Base-by-base conservation (phyloP, 2,888 invertebrate genomes). In the Napeogenes inachia region DNA sequence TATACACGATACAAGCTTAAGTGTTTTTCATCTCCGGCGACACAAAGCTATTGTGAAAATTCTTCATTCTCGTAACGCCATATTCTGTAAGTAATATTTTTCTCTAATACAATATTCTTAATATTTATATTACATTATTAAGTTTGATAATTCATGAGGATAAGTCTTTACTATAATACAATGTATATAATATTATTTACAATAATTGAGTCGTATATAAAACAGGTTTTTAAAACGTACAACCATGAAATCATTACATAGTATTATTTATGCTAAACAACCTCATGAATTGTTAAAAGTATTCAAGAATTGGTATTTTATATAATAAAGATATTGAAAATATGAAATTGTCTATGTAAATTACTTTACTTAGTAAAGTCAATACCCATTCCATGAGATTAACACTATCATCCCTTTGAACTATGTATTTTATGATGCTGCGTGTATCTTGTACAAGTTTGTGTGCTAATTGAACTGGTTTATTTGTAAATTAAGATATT, bases 11-110 rank as follows among this genome's bases (percentile, higher is more conserved):
- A 53, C 53, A 30, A 21, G 38, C 21, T 21, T 21, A 58, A 42
- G 53, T 58, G 58, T 53, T 58, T 58, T 58, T 57, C 35, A 58
- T 58, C 58, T 58, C 58, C 58, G 58, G 58, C 46, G 50, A 38
- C 38, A 21, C 38, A 38, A 50, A 50, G 50, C 38, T 32, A 50
- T 58, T 50, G 50, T 50, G 50, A 58, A 50, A 33, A 47, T 47
- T 58, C 58, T 50, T 58, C 21, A 50, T 42, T 38, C 50, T 53
- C 42, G 21, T 13, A 50, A 53, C 58, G 50, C 13, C 32, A 50
- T 50, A 50, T 50, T 30, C 8, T 30, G 10, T 30, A 50, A 50
- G 30, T 21, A 50, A 6, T 50, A 50, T 30, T 30, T 46, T 30
- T 57, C 33, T 45, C 13, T 32, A 30, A 6, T 30, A 13, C 12